These are phyloP conservation scores for Myocastor coypus DNA, from an alignment of 2,113 vertebrate genomes.

Conservation along the genomic window DNA sequence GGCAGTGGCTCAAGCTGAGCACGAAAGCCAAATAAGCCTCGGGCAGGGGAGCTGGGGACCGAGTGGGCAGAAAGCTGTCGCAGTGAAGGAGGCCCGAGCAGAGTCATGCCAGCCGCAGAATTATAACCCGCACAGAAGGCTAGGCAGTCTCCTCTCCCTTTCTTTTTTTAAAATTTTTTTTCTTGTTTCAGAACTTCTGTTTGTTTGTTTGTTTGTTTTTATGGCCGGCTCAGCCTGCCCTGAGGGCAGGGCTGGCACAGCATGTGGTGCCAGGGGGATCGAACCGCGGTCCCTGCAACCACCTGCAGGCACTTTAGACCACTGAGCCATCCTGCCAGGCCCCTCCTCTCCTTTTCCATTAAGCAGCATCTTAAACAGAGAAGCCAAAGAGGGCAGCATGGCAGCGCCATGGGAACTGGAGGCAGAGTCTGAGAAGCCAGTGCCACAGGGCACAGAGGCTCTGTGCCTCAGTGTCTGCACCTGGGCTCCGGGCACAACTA, in stretches of 20 bases:
- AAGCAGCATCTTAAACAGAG: background rate
- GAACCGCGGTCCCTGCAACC: too few relatives aligned
- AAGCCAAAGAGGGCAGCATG: background rate
- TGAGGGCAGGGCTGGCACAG: too few relatives aligned
- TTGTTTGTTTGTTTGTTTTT: too few relatives aligned
- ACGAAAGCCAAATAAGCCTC: background rate
- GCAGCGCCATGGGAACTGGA: background rate
- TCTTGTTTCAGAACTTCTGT: too few relatives aligned
- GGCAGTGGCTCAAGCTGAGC: background rate
- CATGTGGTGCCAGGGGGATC: too few relatives aligned
- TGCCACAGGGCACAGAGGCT: background rate
- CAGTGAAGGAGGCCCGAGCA: background rate
- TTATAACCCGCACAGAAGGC: background rate
- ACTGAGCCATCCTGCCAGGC: too few relatives aligned
- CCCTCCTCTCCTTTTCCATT: background rate
- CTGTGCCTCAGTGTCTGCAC: background rate
- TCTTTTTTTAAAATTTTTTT: too few relatives aligned
- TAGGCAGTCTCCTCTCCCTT: constrained; percentile 2
- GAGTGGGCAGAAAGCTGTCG: background rate
- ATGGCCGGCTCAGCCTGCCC: too few relatives aligned
- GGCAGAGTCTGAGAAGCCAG: background rate
- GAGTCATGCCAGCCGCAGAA: background rate
- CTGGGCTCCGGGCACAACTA: background rate
- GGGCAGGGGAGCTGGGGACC: background rate
- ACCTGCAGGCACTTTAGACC: too few relatives aligned